A percentile compares a stretch with the other conserved stretches of the same genome.
Evolutionary conservation across 2,888 invertebrate species (phyloP).

Genomic region (Diarsia rubi): DNA sequence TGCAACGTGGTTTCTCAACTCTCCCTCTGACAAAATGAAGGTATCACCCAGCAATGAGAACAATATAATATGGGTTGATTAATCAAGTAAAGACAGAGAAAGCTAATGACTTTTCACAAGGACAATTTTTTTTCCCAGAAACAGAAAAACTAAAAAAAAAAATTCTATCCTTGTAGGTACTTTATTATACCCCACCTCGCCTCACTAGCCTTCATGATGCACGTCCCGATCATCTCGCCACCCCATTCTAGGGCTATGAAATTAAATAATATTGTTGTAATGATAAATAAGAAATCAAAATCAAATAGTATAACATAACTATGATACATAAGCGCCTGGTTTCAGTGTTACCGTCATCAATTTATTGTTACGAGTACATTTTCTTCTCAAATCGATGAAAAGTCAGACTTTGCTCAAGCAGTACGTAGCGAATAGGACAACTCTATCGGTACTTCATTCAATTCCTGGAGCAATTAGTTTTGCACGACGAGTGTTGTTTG

Average conservation of each 20-base stretch:
- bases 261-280: no score
- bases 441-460: neutral
- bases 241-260: neutral
- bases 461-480: neutral
- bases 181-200: no score
- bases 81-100: no score
- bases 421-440: neutral
- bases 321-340: neutral
- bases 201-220: neutral
- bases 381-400: neutral
- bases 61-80: neutral
- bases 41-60: neutral
- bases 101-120: no score
- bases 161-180: no score
- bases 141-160: no score
- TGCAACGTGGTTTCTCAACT: neutral
- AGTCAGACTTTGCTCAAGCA: neutral
- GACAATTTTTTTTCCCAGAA: neutral
- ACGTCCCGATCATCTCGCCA: neutral
- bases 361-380: slow-evolving; percentile 2
- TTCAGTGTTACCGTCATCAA: neutral
- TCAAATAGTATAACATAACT: neutral
- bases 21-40: no score
- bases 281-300: neutral
- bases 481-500: neutral